Base-by-base conservation (phyloP, 1,140 invertebrate genomes). In the Plodia interpunctella region DNA sequence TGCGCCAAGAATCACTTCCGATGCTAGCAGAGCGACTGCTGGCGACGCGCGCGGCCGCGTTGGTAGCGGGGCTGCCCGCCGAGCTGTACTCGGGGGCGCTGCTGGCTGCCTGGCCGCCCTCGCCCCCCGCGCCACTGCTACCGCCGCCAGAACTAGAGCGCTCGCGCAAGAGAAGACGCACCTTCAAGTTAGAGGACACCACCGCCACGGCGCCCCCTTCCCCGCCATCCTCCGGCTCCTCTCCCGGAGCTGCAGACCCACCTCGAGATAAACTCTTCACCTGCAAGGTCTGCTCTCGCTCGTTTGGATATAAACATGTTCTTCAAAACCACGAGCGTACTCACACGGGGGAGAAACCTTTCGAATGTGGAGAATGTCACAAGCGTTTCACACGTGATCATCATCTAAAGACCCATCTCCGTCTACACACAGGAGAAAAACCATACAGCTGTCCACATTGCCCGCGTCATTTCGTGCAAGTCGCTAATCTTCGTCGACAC, bases 381-480 rank as follows among this genome's bases (percentile, higher is more conserved):
- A 97, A 98, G 82, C 93, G 96, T 65, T 99, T 99, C 81, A 99
- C 98, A 0, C 93, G 98, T n/a, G 97, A 98, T 81, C 97, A 98
- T 75, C 97, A 98, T 72, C 90, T 98, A 32, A 98, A 98, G 86
- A 98, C 97, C 0, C 97, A 98, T 81, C 95, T 98, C 92, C 90
- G 97, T 8, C 90, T 98, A 30, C 97, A 98, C 83, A 98, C 97
- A 0, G 97, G 97, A 5, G 97, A 98, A 79, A 96, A 98, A 70
- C 97, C 97, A 0, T 98, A 98, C 78, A 94, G 96, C 68, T 98
- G 97, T 87, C 94, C 93, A 17, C 96, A 97, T 79, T 98, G 97
- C 87, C 95, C 97, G 49, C 92, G 96, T 1, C 95, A 97, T 72
- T 98, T 98, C 82, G 97, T 98, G 5, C 97, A 98, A 87, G 97